Base-by-base conservation (phyloP, 2,888 invertebrate genomes). In the Melieria crassipennis region DNA sequence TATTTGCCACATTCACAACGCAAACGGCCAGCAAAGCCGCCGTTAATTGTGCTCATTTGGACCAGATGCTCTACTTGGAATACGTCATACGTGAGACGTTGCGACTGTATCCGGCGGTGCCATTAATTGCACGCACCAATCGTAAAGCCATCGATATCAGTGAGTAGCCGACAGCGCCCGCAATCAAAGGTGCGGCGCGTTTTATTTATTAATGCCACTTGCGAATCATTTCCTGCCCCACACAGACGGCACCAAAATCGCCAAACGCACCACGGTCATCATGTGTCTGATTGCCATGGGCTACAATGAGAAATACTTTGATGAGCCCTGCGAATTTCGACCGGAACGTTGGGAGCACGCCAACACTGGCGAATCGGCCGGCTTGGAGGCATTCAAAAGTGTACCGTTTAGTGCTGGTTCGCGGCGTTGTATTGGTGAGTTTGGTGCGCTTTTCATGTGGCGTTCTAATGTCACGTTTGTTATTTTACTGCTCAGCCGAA, bases 371-470 rank as follows among this genome's bases (percentile, higher is more conserved):
- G 43, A 48, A 11, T 46, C 64, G 4, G 70, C 73, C 5, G 80
- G 75, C 42, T 73, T 83, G 16, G 78, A 87, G 74, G 87, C 88
- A 0, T 90, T 88, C 75, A 87, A 87, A 50, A 91, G 88, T 85
- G 83, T 91, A 9, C 88, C 90, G 0, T 91, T 91, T 74, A 91
- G 91, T 77, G 90, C 78, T 88, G 90, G 73, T 58, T 75, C 76
- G 30, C 71, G 74, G 47, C 65, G 70, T 10, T 72, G 72, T 30
- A 75, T 75, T 65, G 71, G 71, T 75, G 61, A 62, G 71, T 67
- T 13, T 4, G 43, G 5, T 55, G 1, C 45, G 46, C 16, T 6
- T 9, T 1, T 61, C 4, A 13, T 11, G 16, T 46, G 16, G 4
- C 30, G 30, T 2, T 30, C 30, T 30, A 30, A 30, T 30, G 30